Conservation (phyloP, 2,888 invertebrate genomes). For the Julus scandinavius region DNA sequence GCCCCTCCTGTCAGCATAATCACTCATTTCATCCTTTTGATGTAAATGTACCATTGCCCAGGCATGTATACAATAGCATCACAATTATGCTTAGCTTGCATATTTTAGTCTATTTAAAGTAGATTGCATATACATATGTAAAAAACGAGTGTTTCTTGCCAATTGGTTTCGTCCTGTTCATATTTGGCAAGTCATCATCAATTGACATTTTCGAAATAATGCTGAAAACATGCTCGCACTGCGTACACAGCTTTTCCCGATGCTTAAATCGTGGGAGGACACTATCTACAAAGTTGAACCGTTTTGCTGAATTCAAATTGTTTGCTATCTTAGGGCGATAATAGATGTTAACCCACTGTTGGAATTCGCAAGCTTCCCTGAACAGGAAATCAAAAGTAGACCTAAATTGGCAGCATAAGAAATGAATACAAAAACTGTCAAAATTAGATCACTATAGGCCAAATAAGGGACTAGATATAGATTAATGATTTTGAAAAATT, state of each 20-base stretch:
- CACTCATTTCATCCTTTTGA: neutral
- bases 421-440: neutral
- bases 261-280: neutral
- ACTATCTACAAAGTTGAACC: neutral
- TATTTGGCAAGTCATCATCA: constrained; percentile 29
- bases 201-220: neutral
- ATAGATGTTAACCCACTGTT: neutral
- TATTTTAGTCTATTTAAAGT: constrained; percentile 11
- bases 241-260: neutral
- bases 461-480: too few species aligned
- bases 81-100: constrained; percentile 1
- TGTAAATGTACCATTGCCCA: neutral
- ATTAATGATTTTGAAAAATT: too few species aligned
- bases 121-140: neutral
- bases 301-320: neutral
- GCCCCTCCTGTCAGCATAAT: neutral
- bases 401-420: neutral
- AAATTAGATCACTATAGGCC: neutral
- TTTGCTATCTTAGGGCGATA: neutral
- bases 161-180: neutral
- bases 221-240: neutral
- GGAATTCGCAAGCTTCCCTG: neutral
- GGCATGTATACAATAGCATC: neutral
- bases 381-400: neutral
- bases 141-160: neutral